These are phyloP conservation scores for Heliconius cydno DNA, from an alignment of 2,888 invertebrate genomes.

Conservation along the genomic window DNA sequence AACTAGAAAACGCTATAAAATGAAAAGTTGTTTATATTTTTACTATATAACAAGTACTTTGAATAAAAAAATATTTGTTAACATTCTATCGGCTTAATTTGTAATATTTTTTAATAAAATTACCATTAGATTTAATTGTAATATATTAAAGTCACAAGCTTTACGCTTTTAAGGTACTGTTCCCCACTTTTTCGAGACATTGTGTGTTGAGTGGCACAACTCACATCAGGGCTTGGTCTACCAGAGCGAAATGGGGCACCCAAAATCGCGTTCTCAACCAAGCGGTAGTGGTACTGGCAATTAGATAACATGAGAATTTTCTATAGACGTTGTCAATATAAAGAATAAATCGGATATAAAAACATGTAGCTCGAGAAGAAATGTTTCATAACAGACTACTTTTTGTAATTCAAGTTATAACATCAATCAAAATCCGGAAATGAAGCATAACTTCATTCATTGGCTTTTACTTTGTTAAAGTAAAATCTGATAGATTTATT, in stretches of 20 bases:
- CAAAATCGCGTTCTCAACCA: neutral
- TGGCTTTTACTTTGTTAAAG: constrained; percentile 41
- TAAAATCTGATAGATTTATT: constrained; percentile 10
- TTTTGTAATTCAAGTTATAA: constrained; percentile 52
- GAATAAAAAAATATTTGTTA: neutral
- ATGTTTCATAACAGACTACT: constrained; percentile 39
- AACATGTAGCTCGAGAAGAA: constrained; percentile 9
- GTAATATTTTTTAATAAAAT: neutral
- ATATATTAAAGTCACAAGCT: neutral
- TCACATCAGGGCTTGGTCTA: neutral
- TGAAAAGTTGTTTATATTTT: constrained; percentile 32
- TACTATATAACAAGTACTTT: constrained; percentile 25
- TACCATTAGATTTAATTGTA: neutral
- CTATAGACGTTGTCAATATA: neutral
- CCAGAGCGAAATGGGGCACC: neutral
- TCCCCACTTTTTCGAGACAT: neutral
- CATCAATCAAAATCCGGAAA: constrained; percentile 74
- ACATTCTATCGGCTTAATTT: neutral
- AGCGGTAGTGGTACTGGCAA: neutral
- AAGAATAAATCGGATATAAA: neutral
- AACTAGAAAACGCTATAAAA: constrained; percentile 32
- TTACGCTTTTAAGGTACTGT: neutral
- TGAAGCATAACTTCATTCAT: constrained; percentile 69
- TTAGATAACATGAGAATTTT: neutral
- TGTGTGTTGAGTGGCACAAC: neutral